phyloP scores from a whole-genome alignment of 2,113 vertebrate genomes.

The Hemiprocne comata region DNA sequence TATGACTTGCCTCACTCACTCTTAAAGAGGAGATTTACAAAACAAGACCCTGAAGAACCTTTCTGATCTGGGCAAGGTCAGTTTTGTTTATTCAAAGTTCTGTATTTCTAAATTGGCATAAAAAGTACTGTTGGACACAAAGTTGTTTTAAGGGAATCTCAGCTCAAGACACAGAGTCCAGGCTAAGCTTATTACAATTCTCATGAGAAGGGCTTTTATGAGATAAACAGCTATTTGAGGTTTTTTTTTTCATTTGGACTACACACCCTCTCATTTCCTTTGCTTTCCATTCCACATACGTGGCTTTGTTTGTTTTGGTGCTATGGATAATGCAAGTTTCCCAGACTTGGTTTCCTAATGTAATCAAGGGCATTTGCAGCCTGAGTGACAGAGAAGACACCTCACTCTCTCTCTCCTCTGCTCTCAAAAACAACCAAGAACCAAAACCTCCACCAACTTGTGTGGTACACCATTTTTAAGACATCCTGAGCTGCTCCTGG shows the following conservation, averaged over 20 bases:
- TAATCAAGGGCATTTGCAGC: neutral
- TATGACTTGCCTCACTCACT: neutral
- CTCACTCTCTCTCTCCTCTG: fast-evolving
- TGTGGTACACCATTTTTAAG: neutral
- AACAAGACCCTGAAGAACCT: neutral
- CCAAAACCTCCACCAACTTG: fast-evolving
- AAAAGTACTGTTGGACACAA: neutral
- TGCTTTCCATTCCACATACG: neutral
- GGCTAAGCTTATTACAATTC: neutral
- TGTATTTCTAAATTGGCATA: neutral
- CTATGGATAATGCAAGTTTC: neutral
- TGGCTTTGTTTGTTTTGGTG: neutral
- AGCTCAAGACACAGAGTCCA: neutral
- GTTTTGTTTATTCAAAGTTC: neutral
- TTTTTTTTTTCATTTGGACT: neutral
- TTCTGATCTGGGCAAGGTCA: neutral
- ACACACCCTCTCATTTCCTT: neutral
- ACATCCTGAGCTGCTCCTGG: neutral
- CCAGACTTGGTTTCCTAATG: neutral
- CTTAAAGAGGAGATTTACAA: neutral
- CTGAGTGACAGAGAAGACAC: neutral
- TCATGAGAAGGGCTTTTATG: neutral
- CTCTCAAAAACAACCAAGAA: neutral
- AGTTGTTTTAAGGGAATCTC: neutral
- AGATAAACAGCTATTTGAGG: neutral